Evolutionary conservation across 35 echinoderm and acorn worm species (phyloP).

Genomic region (Heliocidaris tuberculata): DNA sequence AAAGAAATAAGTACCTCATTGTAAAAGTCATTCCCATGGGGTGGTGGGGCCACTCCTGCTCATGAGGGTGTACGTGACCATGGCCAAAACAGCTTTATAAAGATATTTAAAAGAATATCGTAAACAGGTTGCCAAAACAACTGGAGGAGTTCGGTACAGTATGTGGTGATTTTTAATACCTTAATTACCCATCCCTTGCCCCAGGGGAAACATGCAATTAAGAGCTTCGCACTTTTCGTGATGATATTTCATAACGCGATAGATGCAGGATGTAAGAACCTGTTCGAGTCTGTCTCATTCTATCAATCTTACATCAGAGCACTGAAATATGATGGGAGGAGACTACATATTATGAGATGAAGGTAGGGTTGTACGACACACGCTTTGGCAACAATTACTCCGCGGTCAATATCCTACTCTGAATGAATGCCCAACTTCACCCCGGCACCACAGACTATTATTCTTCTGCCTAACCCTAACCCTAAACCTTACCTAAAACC

Average conservation of each 20-base stretch:
- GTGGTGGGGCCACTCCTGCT: not conserved
- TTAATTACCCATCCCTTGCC: not conserved
- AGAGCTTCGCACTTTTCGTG: conserved; percentile 15
- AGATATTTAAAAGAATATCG: not conserved
- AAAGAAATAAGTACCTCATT: too few relatives aligned
- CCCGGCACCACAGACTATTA: too few relatives aligned
- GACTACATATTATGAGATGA: not conserved
- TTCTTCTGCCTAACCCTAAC: too few relatives aligned
- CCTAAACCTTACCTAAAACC: too few relatives aligned
- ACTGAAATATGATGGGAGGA: not conserved
- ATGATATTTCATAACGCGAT: not conserved
- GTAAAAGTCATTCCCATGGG: not conserved
- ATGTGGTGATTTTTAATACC: not conserved
- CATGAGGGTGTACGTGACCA: not conserved
- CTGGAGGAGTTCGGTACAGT: not conserved
- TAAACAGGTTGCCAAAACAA: conserved; percentile 3
- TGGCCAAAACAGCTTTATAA: not conserved
- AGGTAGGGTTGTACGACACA: not conserved
- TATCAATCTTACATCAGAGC: not conserved
- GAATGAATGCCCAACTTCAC: too few relatives aligned
- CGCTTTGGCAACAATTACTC: too few relatives aligned
- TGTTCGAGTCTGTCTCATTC: not conserved
- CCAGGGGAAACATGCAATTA: not conserved
- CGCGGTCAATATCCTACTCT: too few relatives aligned
- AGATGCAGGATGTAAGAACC: not conserved